Evolutionary conservation across 2,113 vertebrate genomes (phyloP).

Genomic region (Struthio camelus): DNA sequence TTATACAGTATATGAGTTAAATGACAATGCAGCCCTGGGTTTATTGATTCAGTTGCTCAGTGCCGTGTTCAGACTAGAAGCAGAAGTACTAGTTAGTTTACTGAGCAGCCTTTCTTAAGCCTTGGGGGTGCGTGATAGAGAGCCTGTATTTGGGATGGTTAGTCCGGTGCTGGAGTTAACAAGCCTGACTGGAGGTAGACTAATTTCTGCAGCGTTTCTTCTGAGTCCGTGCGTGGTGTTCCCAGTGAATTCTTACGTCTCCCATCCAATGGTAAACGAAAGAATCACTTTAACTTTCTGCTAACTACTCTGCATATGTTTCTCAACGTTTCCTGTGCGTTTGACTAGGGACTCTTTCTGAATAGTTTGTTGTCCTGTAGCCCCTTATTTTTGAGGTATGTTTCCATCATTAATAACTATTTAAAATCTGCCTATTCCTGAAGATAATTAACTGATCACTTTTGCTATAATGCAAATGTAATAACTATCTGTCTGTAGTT

Average conservation of each 20-base stretch:
- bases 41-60: background rate
- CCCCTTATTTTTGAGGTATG: background rate
- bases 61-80: background rate
- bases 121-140: background rate
- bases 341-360: background rate
- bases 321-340: fast-evolving
- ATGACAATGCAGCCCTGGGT: background rate
- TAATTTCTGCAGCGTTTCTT: background rate
- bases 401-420: background rate
- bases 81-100: background rate
- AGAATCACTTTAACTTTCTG: background rate
- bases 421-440: background rate
- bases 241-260: background rate
- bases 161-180: background rate
- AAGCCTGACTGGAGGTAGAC: background rate
- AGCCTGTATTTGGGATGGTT: background rate
- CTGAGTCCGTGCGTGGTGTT: background rate
- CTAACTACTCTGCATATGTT: fast-evolving
- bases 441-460: background rate
- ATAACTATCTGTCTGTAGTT: background rate
- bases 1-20: background rate
- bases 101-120: background rate
- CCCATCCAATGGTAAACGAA: fast-evolving
- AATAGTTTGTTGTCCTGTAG: background rate
- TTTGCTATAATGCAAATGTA: background rate